Evolutionary conservation across 2,113 vertebrate genomes (phyloP).

Genomic region (Calypte anna): DNA sequence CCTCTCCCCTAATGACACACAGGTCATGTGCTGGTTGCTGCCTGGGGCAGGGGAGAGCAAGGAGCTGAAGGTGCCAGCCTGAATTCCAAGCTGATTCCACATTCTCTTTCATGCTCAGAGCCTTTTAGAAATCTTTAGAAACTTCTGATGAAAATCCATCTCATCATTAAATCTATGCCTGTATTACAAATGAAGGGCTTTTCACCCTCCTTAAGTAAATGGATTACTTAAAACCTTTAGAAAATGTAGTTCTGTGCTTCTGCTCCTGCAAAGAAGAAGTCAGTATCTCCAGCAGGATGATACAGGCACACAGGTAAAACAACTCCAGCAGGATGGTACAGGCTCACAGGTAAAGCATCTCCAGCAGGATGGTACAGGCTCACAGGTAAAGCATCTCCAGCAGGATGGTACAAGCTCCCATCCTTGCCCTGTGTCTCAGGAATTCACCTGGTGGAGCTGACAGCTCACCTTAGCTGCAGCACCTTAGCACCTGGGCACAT

Average conservation of each 20-base stretch:
- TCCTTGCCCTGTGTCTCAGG: not conserved
- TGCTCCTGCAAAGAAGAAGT: not conserved
- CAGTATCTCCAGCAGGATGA: not conserved
- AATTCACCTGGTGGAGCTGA: not conserved
- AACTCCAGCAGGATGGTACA: not conserved
- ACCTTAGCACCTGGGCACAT: accelerated
- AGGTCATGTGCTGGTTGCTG: not conserved
- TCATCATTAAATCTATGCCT: conserved; percentile 3
- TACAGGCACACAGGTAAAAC: accelerated
- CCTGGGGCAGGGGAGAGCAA: not conserved
- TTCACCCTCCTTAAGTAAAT: not conserved
- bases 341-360: accelerated
- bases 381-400: accelerated
- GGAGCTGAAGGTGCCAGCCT: not conserved
- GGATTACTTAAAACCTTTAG: not conserved
- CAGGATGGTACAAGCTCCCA: accelerated
- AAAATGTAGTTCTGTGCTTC: not conserved
- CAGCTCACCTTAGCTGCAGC: not conserved
- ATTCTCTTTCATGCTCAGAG: conserved; percentile 36
- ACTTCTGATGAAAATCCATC: not conserved
- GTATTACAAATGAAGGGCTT: not conserved
- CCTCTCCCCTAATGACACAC: not conserved
- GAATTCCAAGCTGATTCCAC: not conserved
- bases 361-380: not conserved
- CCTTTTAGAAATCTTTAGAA: conserved; percentile 27